Percentiles rank a stretch among this genome's conserved stretches.
phyloP scores from a whole-genome alignment of 2,797 vertebrate species.

The Gadopsis bispinosus region DNA sequence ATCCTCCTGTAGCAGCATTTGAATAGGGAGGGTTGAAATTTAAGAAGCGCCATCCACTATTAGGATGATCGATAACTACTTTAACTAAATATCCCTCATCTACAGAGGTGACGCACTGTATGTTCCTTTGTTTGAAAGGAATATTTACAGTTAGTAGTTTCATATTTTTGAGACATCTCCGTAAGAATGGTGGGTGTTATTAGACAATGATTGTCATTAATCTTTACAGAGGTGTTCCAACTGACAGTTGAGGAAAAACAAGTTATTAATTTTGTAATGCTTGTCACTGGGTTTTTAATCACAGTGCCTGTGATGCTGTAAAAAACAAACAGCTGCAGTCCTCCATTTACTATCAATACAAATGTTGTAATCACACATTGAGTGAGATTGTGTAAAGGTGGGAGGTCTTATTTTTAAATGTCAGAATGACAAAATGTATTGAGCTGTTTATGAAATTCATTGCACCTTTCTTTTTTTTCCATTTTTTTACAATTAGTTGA shows the following conservation, averaged over 20 bases:
- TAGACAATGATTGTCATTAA: constrained; percentile 27
- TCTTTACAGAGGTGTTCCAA: constrained; percentile 26
- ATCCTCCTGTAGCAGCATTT: constrained; percentile 73
- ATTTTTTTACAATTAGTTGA: constrained; percentile 33
- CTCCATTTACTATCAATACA: constrained; percentile 40
- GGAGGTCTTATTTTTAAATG: constrained; percentile 70
- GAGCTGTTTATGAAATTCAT: constrained; percentile 67
- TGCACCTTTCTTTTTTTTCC: too few relatives aligned
- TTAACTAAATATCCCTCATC: constrained; percentile 19
- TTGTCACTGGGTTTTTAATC: constrained; percentile 51
- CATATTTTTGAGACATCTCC: constrained; percentile 56
- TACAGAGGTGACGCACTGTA: constrained; percentile 42
- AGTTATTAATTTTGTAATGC: constrained; percentile 46
- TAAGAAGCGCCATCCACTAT: constrained; percentile 26
- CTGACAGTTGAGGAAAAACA: constrained; percentile 32
- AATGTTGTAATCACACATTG: constrained; percentile 25
- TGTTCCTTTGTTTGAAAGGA: constrained; percentile 61
- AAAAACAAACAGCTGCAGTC: constrained; percentile 39
- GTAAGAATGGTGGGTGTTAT: constrained; percentile 30
- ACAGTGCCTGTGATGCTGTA: constrained; percentile 59
- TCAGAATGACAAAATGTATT: constrained; percentile 51
- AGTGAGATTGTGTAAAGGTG: constrained; percentile 31
- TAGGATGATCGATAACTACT: constrained; percentile 33
- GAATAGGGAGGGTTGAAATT: constrained; percentile 46
- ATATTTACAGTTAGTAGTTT: constrained; percentile 48